Percentiles rank a stretch among this genome's conserved stretches.
Evolutionary conservation across 1,140 invertebrate genomes (phyloP).

Genomic region (Cotesia vestalis): DNA sequence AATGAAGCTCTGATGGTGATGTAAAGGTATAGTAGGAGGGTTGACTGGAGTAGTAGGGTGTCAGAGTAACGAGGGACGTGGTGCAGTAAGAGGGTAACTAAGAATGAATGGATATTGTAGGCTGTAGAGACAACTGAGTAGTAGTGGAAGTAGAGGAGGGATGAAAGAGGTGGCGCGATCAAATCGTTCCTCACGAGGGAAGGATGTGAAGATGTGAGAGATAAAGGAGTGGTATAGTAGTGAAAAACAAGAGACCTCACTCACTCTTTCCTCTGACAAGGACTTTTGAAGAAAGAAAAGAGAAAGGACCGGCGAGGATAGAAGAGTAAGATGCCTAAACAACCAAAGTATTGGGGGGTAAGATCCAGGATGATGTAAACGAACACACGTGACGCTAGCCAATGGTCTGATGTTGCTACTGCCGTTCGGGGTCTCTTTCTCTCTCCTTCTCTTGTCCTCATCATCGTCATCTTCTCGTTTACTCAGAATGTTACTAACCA

Average conservation of each 20-base stretch:
- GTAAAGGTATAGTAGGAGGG: slow-evolving; percentile 20
- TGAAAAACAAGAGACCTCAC: slow-evolving; percentile 21
- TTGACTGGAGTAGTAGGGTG: slow-evolving; percentile 24
- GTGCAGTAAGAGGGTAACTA: slow-evolving; percentile 29
- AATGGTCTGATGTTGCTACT: slow-evolving; percentile 51
- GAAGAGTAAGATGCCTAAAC: slow-evolving; percentile 45
- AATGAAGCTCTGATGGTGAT: slow-evolving; percentile 21
- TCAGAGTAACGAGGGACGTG: slow-evolving; percentile 11
- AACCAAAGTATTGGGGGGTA: slow-evolving; percentile 44
- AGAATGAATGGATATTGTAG: slow-evolving; percentile 60
- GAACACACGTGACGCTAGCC: slow-evolving; percentile 59
- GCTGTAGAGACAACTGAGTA: slow-evolving; percentile 52
- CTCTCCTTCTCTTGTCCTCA: slow-evolving; percentile 41
- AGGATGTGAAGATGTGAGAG: slow-evolving; percentile 11
- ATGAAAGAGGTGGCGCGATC: slow-evolving; percentile 41
- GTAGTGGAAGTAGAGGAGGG: slow-evolving; percentile 39
- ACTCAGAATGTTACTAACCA: slow-evolving; percentile 43
- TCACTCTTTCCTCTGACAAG: slow-evolving; percentile 8
- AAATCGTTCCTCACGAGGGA: slow-evolving; percentile 14
- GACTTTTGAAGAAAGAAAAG: slow-evolving; percentile 30
- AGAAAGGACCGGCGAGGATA: slow-evolving; percentile 30
- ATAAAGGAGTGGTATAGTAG: slow-evolving; percentile 11
- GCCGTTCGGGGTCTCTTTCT: slow-evolving; percentile 45
- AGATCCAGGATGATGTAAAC: slow-evolving; percentile 55
- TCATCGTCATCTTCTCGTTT: slow-evolving; percentile 42